Percentiles rank a stretch among this genome's conserved stretches.
These are phyloP conservation scores for Dipus sagitta DNA, from an alignment of 2,797 vertebrate species.

Conservation along the genomic window DNA sequence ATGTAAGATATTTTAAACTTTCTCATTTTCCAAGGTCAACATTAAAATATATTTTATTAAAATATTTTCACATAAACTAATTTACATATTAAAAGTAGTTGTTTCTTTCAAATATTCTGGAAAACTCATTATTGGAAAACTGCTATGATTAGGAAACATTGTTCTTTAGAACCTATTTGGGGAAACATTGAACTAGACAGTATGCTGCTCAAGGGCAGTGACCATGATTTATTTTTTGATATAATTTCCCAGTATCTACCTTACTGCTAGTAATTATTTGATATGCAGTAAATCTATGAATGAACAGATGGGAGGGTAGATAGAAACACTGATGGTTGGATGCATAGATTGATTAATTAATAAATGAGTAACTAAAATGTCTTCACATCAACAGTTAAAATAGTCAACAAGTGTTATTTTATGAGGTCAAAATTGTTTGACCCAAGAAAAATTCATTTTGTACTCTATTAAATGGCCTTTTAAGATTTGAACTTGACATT, in stretches of 20 bases:
- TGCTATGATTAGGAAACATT: not conserved
- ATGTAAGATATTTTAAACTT: not conserved
- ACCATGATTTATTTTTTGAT: conserved; percentile 40
- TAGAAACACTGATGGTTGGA: not conserved
- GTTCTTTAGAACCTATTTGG: conserved; percentile 7
- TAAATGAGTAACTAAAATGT: conserved; percentile 63
- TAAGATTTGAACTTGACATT: conserved; percentile 68
- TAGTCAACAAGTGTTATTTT: conserved; percentile 62
- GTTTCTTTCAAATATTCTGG: not conserved
- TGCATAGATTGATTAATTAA: conserved; percentile 8
- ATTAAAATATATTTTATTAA: conserved; percentile 48
- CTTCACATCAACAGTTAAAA: conserved; percentile 58
- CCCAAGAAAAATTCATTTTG: conserved; percentile 69
- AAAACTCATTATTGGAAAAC: not conserved
- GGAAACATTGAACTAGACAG: conserved; percentile 39
- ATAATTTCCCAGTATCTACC: not conserved
- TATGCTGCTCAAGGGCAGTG: conserved; percentile 6
- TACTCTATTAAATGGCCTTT: conserved; percentile 70
- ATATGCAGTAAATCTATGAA: not conserved
- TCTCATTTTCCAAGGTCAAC: not conserved
- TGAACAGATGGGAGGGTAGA: not conserved
- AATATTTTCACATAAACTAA: not conserved
- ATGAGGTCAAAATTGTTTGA: conserved; percentile 52
- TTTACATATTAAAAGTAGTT: conserved; percentile 11
- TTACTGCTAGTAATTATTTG: conserved; percentile 9